Evolutionary conservation across 2,888 invertebrate species (phyloP), one percentile per base, ranked within the genome.

Genomic region (Rutpela maculata): DNA sequence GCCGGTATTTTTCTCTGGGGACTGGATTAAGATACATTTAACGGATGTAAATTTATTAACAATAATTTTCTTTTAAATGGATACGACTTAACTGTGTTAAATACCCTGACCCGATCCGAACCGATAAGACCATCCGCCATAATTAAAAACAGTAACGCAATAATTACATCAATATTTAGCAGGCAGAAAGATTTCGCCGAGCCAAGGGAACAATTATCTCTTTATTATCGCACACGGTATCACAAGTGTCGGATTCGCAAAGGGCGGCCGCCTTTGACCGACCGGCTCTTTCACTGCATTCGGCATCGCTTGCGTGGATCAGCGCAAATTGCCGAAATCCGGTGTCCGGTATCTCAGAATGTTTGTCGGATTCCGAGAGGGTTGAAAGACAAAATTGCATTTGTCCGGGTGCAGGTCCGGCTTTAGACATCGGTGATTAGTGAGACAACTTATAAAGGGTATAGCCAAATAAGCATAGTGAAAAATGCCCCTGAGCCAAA

Each of bases 341-440:
- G 77, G 77, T 77, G 77, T 77, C 74, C 77, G 77, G 77, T 77
- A 66, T 77, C 74, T 70, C 73, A 70, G 50, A 65, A 63, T 73
- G 65, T 73, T 65, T 10, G 59, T 31, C 55, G n/a, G n/a, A 50
- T 68, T 18, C 19, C 56, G 60, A 65, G 73, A 63, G 65, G 73
- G 73, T 65, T 73, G 56, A 68, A 71, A 31, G 56, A 57, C 55
- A 65, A 65, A 43, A 70, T 35, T 10, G 43, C 38, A 22, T 57
- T 43, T 43, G 5, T 7, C 22, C 22, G 22, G 22, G 22, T 26
- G 22, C n/a, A n/a, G n/a, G n/a, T n/a, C n/a, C n/a, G n/a, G n/a
- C n/a, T n/a, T n/a, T n/a, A n/a, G n/a, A n/a, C n/a, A n/a, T n/a
- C n/a, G n/a, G n/a, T n/a, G n/a, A n/a, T n/a, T n/a, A n/a, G n/a